phyloP scores from a whole-genome alignment of 2,797 vertebrate species.

The Girardinus metallicus region DNA sequence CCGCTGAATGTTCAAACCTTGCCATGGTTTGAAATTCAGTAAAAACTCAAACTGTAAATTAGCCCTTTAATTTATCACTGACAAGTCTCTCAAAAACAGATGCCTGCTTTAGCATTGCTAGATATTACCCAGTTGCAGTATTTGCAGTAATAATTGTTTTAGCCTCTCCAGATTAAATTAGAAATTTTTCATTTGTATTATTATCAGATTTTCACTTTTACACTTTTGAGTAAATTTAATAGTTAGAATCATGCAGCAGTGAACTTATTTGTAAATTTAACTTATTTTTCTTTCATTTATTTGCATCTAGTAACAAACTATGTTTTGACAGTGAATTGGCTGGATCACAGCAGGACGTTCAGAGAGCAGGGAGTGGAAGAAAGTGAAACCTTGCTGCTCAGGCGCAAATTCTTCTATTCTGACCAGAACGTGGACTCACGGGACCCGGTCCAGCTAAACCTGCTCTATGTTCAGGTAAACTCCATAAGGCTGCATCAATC shows the following conservation, averaged over 20 bases:
- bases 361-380: conserved; percentile 98
- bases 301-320: conserved; percentile 33
- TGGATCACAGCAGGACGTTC: conserved; percentile 97
- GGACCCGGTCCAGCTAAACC: conserved; percentile 97
- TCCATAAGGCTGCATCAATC: not conserved
- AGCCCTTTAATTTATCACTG: not conserved
- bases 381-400: conserved; percentile 90
- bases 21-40: not conserved
- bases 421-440: conserved; percentile 98
- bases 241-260: not conserved
- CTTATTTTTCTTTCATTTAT: conserved; percentile 26
- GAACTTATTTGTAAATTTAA: conserved; percentile 18
- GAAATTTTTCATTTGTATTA: not conserved
- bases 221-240: conserved; percentile 23
- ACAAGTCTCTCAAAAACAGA: not conserved
- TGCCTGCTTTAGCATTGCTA: not conserved
- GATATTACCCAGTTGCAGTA: not conserved
- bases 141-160: not conserved
- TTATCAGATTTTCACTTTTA: not conserved
- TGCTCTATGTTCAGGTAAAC: conserved; percentile 97
- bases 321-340: conserved; percentile 91
- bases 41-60: not conserved
- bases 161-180: not conserved
- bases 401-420: conserved; percentile 98
- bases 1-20: not conserved